Base-by-base conservation (phyloP, 1,140 invertebrate genomes). In the Nebria ingens region DNA sequence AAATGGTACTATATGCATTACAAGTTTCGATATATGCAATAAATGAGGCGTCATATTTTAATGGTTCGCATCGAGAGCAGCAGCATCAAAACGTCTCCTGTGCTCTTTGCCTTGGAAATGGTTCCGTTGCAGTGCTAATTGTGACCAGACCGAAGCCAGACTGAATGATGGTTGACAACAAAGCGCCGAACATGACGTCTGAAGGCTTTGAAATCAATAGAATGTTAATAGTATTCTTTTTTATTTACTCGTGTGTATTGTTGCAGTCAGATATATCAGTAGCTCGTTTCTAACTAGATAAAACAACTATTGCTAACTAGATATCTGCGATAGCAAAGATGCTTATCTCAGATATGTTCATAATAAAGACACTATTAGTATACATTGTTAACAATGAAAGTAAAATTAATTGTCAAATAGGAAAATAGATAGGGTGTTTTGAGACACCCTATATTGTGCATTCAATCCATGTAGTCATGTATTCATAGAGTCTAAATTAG, bases 21-120 rank as follows among this genome's bases (percentile, higher is more conserved):
- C 40, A 45, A 9, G 40, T 45, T 45, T 45, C 40, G 40, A 45
- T 45, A 45, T 42, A 45, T 54, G 54, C 23, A 60, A 54, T 60
- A 57, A 62, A 62, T 58, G 61, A 60, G 52, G 58, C 61, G 56
- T 62, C 58, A 52, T 58, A 60, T 60, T 62, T 62, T 62, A 62
- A 62, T 62, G 61, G 61, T 40, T 56, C 51, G 40, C 40, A 45
- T 45, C 40, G 40, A 45, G 15, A n/a, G 25, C 6, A 34, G 25
- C 6, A n/a, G 25, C 6, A 34, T 6, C 6, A 34, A 34, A 9
- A 34, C 25, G 25, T 34, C 40, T 45, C 17, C 15, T n/a, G n/a
- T n/a, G n/a, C n/a, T n/a, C n/a, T n/a, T n/a, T n/a, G n/a, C n/a
- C n/a, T n/a, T n/a, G n/a, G n/a, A 17, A 45, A 12, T 12, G 40